Base-by-base conservation (phyloP, 2,888 invertebrate species). In the Drosophila nr. medialis region DNA sequence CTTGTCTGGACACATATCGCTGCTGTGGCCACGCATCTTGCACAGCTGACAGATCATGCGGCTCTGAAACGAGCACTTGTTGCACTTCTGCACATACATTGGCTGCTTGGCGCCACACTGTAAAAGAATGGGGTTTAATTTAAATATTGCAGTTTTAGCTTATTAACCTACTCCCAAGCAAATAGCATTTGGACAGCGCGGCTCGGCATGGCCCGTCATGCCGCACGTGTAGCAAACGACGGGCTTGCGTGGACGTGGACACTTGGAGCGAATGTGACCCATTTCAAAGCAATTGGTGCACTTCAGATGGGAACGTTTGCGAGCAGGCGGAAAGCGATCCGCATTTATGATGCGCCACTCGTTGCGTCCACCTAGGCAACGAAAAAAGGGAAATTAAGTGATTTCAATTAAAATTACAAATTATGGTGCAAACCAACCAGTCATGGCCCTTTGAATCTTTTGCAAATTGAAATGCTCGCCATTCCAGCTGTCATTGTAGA, bases 151-250 rank as follows among this genome's bases (percentile, higher is more conserved):
- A 24, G 10, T 21, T 13, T 45, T 13, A 21, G 45, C 13, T 34
- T 2, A 18, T n/a, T 1, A 8, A 48, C 94, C 93, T 93, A 96
- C 96, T 88, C 95, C 95, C 67, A 96, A 94, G 83, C 96, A 96
- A 80, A 96, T 94, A 83, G 95, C 95, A 66, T 94, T 94, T 0
- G 96, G 96, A 91, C 96, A 96, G 45, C 95, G 93, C 0, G 95
- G 94, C 80, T 95, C 96, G 27, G 91, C 92, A 90, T 96, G 96
- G 0, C 96, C 96, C 0, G 89, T 85, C 8, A 90, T 90, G n/a
- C 96, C 96, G 83, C 96, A 96, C 94, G 96, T 95, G 84, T 93
- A 94, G 91, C 96, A 96, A 27, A 94, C 93, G 0, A 93, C 91
- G 2, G 94, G 93, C 83, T 94, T 94, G 2, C 93, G 93, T 2